These are phyloP conservation scores for Porites lobata DNA, from an alignment of 92 coral and sea anemone genomes.

Conservation along the genomic window DNA sequence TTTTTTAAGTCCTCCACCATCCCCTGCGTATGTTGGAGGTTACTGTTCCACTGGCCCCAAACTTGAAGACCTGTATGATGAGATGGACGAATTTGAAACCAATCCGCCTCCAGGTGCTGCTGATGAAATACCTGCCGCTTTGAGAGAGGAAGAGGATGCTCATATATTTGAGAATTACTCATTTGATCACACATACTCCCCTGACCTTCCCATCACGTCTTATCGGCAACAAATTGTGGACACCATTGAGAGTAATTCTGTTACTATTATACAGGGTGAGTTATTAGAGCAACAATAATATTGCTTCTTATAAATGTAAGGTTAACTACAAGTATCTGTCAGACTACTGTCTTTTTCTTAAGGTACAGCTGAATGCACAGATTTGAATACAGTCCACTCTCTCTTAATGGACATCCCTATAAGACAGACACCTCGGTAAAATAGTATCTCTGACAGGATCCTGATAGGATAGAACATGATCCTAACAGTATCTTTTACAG, in stretches of 20 bases:
- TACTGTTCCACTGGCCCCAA: conserved; percentile 45
- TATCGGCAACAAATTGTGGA: conserved; percentile 87
- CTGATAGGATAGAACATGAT: too few relatives aligned
- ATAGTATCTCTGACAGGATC: too few relatives aligned
- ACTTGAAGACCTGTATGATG: conserved; percentile 72
- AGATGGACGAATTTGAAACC: conserved; percentile 71
- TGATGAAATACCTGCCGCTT: conserved; percentile 80
- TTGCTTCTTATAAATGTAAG: too few relatives aligned
- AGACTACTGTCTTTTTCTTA: too few relatives aligned
- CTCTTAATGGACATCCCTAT: too few relatives aligned
- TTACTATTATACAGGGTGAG: conserved; percentile 93
- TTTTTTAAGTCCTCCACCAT: conserved; percentile 22
- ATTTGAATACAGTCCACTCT: too few relatives aligned
- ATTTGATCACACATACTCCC: conserved; percentile 89
- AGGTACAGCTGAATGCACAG: too few relatives aligned
- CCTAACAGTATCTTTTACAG: too few relatives aligned
- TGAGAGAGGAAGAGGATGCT: conserved; percentile 85
- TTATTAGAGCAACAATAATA: neutral
- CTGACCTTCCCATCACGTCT: conserved; percentile 85
- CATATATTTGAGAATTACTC: conserved; percentile 94
- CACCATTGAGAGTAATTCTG: conserved; percentile 96
- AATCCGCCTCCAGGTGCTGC: conserved; percentile 44
- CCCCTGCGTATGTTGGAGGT: conserved; percentile 28
- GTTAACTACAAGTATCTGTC: too few relatives aligned
- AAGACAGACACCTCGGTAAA: too few relatives aligned